Conservation (phyloP, 2,797 vertebrate genomes). For the Liasis olivaceus region DNA sequence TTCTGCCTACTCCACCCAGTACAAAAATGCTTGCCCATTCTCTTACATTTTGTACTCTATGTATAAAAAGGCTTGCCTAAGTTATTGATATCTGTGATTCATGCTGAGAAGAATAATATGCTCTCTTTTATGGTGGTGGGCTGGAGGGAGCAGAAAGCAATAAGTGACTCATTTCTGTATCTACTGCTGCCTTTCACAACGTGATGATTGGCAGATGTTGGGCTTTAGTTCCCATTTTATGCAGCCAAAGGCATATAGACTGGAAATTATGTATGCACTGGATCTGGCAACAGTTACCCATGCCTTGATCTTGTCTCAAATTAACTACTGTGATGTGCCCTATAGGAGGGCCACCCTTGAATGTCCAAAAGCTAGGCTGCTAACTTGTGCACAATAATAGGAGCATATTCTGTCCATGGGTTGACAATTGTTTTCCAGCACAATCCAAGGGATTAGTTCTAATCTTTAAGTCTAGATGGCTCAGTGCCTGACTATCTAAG, state of each 20-base stretch:
- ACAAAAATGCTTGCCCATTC: conserved; percentile 12
- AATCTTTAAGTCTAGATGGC: not conserved
- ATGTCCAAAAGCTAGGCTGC: not conserved
- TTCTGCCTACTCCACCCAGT: conserved; percentile 19
- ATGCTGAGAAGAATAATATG: not conserved
- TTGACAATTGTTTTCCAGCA: not conserved
- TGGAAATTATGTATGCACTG: not conserved
- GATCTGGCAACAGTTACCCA: not conserved
- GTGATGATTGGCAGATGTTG: not conserved
- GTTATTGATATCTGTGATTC: conserved; percentile 17
- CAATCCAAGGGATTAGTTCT: not conserved
- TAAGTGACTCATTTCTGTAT: not conserved
- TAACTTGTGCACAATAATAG: not conserved
- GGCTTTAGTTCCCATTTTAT: not conserved
- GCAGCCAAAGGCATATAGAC: not conserved
- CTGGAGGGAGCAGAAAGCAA: not conserved
- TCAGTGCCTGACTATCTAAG: not conserved
- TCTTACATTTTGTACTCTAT: conserved; percentile 26
- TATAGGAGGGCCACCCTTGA: not conserved
- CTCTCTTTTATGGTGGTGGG: conserved; percentile 6
- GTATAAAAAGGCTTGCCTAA: conserved; percentile 3
- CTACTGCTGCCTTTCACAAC: not conserved
- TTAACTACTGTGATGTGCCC: not conserved
- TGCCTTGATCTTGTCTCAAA: not conserved
- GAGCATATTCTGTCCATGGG: not conserved